Evolutionary conservation across 2,888 invertebrate species (phyloP).

Genomic region (Lasius fuliginosus): DNA sequence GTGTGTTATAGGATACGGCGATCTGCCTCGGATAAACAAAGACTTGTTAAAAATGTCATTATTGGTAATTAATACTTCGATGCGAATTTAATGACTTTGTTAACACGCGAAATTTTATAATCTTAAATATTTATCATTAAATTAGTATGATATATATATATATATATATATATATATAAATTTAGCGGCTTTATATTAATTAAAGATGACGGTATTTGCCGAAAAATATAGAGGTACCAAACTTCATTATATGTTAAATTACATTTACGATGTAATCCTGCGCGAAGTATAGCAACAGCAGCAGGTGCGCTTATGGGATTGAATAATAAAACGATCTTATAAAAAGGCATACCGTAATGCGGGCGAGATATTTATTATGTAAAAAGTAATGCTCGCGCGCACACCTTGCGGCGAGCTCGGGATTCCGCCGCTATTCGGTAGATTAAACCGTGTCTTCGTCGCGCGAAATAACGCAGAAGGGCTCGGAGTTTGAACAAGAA

Average conservation of each 20-base stretch:
- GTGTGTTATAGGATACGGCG: conserved; percentile 55
- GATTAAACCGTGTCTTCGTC: conserved; percentile 76
- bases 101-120: neutral
- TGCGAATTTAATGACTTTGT: neutral
- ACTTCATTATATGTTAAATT: neutral
- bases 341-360: conserved; percentile 81
- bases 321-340: conserved; percentile 79
- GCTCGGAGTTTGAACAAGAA: conserved; percentile 75
- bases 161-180: neutral
- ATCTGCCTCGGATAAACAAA: conserved; percentile 47
- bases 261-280: neutral
- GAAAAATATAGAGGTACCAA: neutral
- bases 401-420: conserved; percentile 80
- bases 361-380: conserved; percentile 82
- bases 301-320: conserved; percentile 65
- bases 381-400: conserved; percentile 78
- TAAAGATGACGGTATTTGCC: neutral
- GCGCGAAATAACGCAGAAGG: conserved; percentile 80
- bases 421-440: conserved; percentile 76
- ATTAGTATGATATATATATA: neutral
- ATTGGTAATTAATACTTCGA: neutral
- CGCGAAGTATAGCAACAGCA: neutral
- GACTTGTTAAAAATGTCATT: neutral
- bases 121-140: neutral
- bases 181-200: neutral